Conservation (phyloP, 2,888 invertebrate species). For the Cephus runcator region DNA sequence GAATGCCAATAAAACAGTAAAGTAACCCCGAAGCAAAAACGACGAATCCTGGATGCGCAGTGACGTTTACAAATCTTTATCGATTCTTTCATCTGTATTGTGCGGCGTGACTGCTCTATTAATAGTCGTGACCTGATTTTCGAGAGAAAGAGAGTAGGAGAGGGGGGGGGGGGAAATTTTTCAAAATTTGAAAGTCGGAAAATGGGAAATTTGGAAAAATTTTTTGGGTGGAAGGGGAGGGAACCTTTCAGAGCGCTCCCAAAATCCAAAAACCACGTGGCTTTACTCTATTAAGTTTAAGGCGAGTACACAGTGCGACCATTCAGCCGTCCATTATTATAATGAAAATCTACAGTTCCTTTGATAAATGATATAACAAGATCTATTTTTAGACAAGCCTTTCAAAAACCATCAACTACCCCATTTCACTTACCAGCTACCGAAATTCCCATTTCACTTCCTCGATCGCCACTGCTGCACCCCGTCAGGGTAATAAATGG, state of each 20-base stretch:
- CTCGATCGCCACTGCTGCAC: background rate
- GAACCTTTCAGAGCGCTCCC: background rate
- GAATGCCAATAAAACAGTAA: background rate
- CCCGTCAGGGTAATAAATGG: background rate
- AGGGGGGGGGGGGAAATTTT: too few relatives aligned
- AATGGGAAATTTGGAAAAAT: too few relatives aligned
- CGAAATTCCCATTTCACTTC: background rate
- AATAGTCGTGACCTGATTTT: conserved; percentile 31
- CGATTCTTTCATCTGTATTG: background rate
- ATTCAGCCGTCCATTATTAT: background rate
- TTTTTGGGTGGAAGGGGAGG: too few relatives aligned
- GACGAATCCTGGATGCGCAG: background rate
- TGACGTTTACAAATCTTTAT: background rate
- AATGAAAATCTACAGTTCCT: background rate
- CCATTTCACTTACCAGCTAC: background rate
- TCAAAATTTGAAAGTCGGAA: too few relatives aligned
- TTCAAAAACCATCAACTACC: background rate
- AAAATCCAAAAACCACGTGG: background rate
- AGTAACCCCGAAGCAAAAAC: background rate
- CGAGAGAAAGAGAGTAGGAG: background rate
- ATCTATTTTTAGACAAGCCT: background rate
- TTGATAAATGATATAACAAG: background rate
- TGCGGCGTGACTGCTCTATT: conserved; percentile 20
- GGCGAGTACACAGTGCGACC: background rate
- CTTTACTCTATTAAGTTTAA: background rate